Conservation (phyloP, 1,140 invertebrate genomes). For the Nixonia krombeini region DNA sequence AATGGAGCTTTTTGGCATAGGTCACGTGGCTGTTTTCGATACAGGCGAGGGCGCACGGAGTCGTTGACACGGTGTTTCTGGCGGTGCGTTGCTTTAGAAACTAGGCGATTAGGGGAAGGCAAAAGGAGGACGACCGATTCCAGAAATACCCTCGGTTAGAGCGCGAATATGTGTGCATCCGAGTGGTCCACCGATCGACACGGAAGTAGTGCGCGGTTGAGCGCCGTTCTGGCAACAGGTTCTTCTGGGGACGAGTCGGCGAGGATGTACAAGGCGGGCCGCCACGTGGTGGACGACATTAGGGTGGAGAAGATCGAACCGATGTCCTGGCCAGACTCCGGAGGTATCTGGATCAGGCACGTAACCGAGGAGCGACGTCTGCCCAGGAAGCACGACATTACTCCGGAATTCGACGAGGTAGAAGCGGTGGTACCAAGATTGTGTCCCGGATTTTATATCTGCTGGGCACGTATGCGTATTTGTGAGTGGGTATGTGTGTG, state of each 20-base stretch:
- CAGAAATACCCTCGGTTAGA: slow-evolving; percentile 52
- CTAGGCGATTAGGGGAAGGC: slow-evolving; percentile 5
- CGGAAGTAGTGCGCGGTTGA: not conserved
- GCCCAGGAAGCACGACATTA: slow-evolving; percentile 56
- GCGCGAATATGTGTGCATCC: not conserved
- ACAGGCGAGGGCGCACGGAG: not conserved
- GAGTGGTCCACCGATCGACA: not conserved
- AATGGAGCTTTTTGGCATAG: too few relatives aligned
- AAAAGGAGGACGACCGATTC: slow-evolving; percentile 44
- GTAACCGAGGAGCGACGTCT: slow-evolving; percentile 31
- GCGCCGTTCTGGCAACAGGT: too few relatives aligned
- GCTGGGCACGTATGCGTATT: not conserved
- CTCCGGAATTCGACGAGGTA: slow-evolving; percentile 65
- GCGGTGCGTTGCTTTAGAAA: not conserved
- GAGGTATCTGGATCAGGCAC: slow-evolving; percentile 55
- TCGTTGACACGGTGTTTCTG: too few relatives aligned
- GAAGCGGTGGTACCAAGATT: slow-evolving; percentile 20
- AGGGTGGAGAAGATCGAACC: slow-evolving; percentile 2
- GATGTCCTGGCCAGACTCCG: slow-evolving; percentile 49
- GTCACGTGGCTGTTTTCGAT: not conserved
- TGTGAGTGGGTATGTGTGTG: too few relatives aligned
- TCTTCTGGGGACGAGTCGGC: not conserved
- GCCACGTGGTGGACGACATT: slow-evolving; percentile 1
- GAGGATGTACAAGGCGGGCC: slow-evolving; percentile 26
- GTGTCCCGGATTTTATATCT: slow-evolving; percentile 1